phyloP scores from a whole-genome alignment of 1,140 invertebrate genomes.

The Bombus huntii region DNA sequence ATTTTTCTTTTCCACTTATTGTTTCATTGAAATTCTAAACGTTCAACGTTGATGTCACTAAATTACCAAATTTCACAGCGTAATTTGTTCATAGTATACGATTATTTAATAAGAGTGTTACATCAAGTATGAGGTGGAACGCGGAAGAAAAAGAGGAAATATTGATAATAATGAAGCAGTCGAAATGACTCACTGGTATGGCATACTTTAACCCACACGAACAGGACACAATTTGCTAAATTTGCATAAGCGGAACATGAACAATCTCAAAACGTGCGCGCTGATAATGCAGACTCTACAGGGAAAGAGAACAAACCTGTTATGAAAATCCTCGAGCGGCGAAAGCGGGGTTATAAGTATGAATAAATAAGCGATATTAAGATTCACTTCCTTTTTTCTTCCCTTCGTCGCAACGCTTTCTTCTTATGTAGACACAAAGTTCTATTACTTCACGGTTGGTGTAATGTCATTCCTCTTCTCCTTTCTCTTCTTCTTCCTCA shows the following conservation, averaged over 20 bases:
- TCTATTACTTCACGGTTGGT: conserved; percentile 45
- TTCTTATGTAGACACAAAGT: conserved; percentile 34
- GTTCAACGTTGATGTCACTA: too few species aligned
- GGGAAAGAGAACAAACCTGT: conserved; percentile 52
- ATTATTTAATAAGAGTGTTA: too few species aligned
- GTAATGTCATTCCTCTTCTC: conserved; percentile 64
- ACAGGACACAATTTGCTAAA: conserved; percentile 18
- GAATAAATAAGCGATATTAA: conserved; percentile 70
- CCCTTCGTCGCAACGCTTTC: conserved; percentile 16
- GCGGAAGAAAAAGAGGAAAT: background rate
- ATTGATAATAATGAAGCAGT: background rate
- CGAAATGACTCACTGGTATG: background rate
- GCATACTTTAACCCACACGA: background rate
- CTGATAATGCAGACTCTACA: conserved; percentile 39
- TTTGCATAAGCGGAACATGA: conserved; percentile 46
- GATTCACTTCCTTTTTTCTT: conserved; percentile 56
- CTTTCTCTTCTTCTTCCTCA: conserved; percentile 52
- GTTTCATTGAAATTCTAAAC: too few species aligned
- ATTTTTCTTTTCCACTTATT: too few species aligned
- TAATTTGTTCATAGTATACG: too few species aligned
- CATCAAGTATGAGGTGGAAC: background rate
- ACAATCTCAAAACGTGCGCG: conserved; percentile 28
- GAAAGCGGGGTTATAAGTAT: conserved; percentile 65
- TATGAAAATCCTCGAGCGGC: conserved; percentile 62
- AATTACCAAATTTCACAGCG: too few species aligned